Evolutionary conservation across 1,140 invertebrate genomes (phyloP).

Genomic region (Anastatus disparis): DNA sequence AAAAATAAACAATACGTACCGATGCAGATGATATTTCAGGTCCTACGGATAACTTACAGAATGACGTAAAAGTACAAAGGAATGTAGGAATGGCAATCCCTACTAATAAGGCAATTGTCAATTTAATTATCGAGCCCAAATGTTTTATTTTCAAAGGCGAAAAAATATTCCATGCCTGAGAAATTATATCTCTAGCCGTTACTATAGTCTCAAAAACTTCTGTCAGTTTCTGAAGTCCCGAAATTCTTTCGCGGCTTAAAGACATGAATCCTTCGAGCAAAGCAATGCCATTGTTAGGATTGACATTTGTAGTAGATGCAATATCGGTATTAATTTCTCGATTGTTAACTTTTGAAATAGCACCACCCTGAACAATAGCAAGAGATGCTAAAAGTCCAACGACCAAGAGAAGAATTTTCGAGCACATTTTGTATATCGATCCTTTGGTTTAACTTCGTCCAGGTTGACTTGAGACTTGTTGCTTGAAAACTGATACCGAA

Average conservation of each 20-base stretch:
- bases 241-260: background rate
- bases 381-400: background rate
- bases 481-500: background rate
- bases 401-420: background rate
- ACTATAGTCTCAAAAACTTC: background rate
- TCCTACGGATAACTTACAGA: constrained; percentile 72
- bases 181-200: background rate
- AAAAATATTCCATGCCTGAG: background rate
- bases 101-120: constrained; percentile 51
- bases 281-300: constrained; percentile 8
- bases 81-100: constrained; percentile 66
- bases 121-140: background rate
- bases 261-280: constrained; percentile 20
- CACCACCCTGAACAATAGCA: background rate
- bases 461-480: background rate
- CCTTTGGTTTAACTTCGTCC: too few relatives aligned
- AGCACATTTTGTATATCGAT: background rate
- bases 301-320: too few relatives aligned
- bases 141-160: background rate
- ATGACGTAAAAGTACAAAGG: constrained; percentile 73
- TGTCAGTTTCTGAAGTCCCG: background rate
- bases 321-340: background rate
- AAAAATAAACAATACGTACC: background rate
- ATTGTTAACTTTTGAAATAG: background rate
- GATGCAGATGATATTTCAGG: constrained; percentile 55